Evolutionary conservation across 2,888 invertebrate genomes (phyloP), one percentile per base, ranked within the genome.

Genomic region (Leptinotarsa haldemani): DNA sequence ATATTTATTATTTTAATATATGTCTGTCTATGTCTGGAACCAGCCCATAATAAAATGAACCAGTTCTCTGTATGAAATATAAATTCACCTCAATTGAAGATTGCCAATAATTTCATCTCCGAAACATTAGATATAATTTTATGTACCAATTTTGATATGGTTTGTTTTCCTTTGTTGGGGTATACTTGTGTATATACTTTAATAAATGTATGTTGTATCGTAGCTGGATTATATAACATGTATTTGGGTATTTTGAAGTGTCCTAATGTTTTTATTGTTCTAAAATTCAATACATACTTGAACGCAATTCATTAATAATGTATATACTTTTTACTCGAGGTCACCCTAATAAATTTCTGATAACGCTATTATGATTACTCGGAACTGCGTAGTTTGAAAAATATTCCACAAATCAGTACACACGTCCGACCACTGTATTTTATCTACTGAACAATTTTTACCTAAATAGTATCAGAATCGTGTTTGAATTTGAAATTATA

Each of bases 381-480:
- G 61, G 20, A 61, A 40, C 25, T 61, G 61, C 61, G 61, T n/a
- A 30, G 61, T 61, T 61, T 40, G 1, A 61, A 30, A 61, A 61
- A 61, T 61, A 61, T 30, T 16, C 15, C 30, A 61, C 30, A 61
- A 30, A 61, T 40, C 61, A 61, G 13, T 30, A 61, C 25, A n/a
- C n/a, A 7, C 25, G 16, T 30, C 5, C 40, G 30, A 61, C 61
- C 61, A 30, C 18, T 61, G 15, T 18, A 16, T 40, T 30, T 18
- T 40, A 61, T 61, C 40, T 9, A 40, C 40, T 12, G 40, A 61
- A 61, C 25, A 16, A 9, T 4, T 61, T 25, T 18, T 48, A 48
- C 67, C 0, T 91, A 22, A 18, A 56, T 56, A 22, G 16, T 18
- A 53, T 18, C 53, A 18, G 20, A 20, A 56, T 56, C 13, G 1